Conservation (phyloP, 2,797 vertebrate genomes). For the Enteromius fasciolatus region DNA sequence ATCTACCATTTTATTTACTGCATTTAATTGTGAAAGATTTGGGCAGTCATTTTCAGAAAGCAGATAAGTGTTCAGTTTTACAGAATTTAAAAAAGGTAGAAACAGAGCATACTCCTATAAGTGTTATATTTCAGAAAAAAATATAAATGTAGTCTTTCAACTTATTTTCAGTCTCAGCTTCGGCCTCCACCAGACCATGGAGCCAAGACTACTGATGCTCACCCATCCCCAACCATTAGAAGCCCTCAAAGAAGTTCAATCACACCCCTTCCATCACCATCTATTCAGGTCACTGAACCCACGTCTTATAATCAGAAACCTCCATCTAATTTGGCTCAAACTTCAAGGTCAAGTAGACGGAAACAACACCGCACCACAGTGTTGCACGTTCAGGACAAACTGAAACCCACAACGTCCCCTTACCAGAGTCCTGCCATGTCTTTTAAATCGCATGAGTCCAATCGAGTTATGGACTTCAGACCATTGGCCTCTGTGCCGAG, state of each 20-base stretch:
- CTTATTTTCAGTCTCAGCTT: constrained; percentile 39
- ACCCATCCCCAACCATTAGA: constrained; percentile 28
- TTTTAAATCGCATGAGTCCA: constrained; percentile 51
- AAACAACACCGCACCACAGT: constrained; percentile 7
- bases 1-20: neutral
- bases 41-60: neutral
- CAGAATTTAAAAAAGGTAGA: neutral
- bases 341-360: constrained; percentile 6
- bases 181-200: constrained; percentile 60
- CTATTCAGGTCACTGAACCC: constrained; percentile 34
- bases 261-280: constrained; percentile 40
- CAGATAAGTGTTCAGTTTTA: neutral
- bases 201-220: constrained; percentile 55
- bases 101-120: neutral
- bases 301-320: neutral
- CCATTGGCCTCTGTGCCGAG: constrained; percentile 49
- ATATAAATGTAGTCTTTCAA: neutral
- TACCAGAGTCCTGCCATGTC: constrained; percentile 54
- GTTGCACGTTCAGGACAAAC: neutral
- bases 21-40: neutral
- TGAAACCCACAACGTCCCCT: neutral
- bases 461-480: constrained; percentile 38
- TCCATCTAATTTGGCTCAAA: neutral
- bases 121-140: neutral
- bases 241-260: neutral